Evolutionary conservation across 2,797 vertebrate species (phyloP).

Genomic region (Delichon dasypus): DNA sequence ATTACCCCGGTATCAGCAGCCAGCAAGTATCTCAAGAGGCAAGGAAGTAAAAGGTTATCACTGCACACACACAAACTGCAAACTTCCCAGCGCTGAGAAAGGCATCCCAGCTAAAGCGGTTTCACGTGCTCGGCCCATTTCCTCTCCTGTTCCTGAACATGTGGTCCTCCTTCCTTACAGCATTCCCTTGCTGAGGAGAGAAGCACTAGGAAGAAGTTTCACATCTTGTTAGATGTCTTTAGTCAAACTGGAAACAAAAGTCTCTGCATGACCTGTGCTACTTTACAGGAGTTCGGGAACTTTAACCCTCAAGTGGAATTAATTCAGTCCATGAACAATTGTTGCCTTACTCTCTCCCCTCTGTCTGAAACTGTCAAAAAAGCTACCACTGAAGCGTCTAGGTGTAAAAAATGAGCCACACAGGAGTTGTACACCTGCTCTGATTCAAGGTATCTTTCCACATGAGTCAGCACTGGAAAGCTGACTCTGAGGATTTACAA

Average conservation of each 20-base stretch:
- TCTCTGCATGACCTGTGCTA: not conserved
- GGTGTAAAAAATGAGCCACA: not conserved
- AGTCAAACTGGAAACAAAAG: not conserved
- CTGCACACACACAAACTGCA: not conserved
- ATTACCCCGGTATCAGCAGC: not conserved
- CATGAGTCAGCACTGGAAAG: not conserved
- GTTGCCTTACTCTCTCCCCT: not conserved
- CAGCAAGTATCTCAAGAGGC: not conserved
- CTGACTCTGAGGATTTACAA: not conserved
- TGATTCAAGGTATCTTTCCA: not conserved
- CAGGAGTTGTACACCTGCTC: not conserved
- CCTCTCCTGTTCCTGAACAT: constrained; percentile 54
- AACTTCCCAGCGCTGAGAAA: not conserved
- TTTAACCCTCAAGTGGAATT: not conserved
- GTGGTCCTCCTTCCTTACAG: constrained; percentile 47
- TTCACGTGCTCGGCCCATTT: constrained; percentile 39
- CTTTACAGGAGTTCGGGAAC: not conserved
- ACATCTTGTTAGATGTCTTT: not conserved
- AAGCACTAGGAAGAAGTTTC: not conserved
- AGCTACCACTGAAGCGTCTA: not conserved
- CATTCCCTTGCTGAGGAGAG: not conserved
- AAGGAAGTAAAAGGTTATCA: constrained; percentile 56
- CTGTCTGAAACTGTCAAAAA: not conserved
- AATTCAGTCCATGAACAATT: not conserved
- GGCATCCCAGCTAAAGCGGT: not conserved